Evolutionary conservation across 2,113 vertebrate genomes (phyloP).

Genomic region (Psammodynastes pulverulentus): DNA sequence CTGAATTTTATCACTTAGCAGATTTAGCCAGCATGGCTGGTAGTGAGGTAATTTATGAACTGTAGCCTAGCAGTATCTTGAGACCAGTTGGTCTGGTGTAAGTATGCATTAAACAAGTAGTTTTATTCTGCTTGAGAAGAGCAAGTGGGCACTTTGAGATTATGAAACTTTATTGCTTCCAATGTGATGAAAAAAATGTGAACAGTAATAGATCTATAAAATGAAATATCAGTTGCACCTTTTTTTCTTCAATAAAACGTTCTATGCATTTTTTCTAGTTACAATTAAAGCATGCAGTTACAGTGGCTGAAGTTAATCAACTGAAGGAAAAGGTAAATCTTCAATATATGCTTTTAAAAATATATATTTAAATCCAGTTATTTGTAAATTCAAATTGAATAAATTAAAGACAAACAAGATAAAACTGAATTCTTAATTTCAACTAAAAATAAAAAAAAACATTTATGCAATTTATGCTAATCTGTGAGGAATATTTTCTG

Average conservation of each 20-base stretch:
- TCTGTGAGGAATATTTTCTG: neutral
- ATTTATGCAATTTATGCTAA: neutral
- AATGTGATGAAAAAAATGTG: neutral
- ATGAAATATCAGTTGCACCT: neutral
- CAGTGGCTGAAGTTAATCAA: constrained; percentile 79
- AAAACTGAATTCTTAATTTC: neutral
- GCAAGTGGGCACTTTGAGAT: neutral
- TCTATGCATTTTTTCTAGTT: constrained; percentile 66
- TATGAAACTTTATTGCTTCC: neutral
- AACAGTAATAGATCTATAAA: neutral
- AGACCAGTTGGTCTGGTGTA: neutral
- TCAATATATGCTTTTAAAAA: constrained; percentile 11
- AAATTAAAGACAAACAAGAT: neutral
- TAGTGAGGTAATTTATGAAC: neutral
- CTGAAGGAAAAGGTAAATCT: constrained; percentile 81
- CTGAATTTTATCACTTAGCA: neutral
- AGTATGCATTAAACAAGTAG: neutral
- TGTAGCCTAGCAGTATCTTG: neutral
- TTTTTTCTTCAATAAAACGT: neutral
- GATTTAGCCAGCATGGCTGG: neutral
- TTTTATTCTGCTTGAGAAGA: neutral
- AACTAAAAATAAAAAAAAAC: neutral
- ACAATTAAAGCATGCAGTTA: constrained; percentile 81
- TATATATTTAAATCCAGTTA: neutral
- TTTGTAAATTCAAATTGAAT: neutral